These are phyloP conservation scores for Darevskia nairensis DNA, from an alignment of 2,797 vertebrate genomes.

Conservation along the genomic window DNA sequence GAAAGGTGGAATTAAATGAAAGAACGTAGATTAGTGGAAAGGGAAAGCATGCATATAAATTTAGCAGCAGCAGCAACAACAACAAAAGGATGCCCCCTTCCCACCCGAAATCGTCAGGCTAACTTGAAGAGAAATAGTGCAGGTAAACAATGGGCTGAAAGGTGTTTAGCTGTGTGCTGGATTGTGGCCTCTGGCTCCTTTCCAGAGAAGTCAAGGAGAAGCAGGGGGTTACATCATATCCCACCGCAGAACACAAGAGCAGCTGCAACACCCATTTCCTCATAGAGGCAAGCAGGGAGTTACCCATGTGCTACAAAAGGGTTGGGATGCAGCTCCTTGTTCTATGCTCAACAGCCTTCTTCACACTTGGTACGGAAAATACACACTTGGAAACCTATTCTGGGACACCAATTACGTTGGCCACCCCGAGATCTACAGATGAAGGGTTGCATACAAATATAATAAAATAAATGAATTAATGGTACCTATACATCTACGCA, in stretches of 20 bases:
- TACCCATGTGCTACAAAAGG: neutral
- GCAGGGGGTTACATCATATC: neutral
- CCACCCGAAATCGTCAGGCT: neutral
- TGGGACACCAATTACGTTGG: neutral
- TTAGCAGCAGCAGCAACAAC: too few species aligned
- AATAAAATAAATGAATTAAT: neutral
- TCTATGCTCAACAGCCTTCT: neutral
- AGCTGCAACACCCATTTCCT: neutral
- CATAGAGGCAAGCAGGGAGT: neutral
- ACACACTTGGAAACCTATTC: neutral
- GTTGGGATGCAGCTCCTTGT: neutral
- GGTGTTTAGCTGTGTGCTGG: neutral
- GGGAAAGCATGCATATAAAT: neutral
- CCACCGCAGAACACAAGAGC: neutral
- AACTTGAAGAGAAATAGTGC: neutral
- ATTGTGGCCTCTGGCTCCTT: neutral
- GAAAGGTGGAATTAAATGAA: neutral
- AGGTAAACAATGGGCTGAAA: neutral
- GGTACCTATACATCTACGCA: neutral
- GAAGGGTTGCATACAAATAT: too few species aligned
- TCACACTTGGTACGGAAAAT: neutral
- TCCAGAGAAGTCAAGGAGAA: neutral
- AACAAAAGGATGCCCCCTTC: neutral
- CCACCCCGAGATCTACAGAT: neutral
- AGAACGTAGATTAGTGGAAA: neutral